A percentile compares a stretch with the other conserved stretches of the same genome.
Evolutionary conservation across 2,888 invertebrate species (phyloP).

Genomic region (Cryptocheilus praepositus): DNA sequence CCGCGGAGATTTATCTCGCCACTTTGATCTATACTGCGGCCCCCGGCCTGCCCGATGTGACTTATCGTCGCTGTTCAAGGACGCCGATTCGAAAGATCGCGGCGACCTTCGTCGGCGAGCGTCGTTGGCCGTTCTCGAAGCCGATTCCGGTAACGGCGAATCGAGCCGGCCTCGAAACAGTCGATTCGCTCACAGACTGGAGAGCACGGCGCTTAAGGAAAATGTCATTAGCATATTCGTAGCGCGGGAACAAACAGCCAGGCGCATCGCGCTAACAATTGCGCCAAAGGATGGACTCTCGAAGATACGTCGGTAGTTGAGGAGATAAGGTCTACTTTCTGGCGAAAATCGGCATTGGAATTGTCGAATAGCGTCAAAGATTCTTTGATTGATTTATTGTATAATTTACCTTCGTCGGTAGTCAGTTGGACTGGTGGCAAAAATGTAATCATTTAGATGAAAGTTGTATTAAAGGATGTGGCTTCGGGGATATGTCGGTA

Average conservation of each 20-base stretch:
- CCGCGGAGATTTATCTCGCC: slow-evolving; percentile 5
- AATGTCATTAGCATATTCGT: slow-evolving; percentile 29
- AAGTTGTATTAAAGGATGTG: no score
- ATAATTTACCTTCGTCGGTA: no score
- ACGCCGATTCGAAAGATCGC: slow-evolving; percentile 43
- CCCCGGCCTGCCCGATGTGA: neutral
- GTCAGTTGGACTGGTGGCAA: no score
- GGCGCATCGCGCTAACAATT: slow-evolving; percentile 12
- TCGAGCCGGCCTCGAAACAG: slow-evolving; percentile 63
- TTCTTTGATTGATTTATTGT: no score
- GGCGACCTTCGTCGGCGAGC: slow-evolving; percentile 58
- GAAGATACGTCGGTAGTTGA: no score
- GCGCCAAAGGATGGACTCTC: slow-evolving; percentile 7
- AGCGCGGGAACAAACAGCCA: neutral
- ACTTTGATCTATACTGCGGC: neutral
- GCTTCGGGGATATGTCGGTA: no score
- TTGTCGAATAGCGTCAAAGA: no score
- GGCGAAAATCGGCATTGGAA: no score
- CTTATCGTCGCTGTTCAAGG: slow-evolving; percentile 41
- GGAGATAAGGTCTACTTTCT: no score
- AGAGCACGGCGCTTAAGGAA: slow-evolving; percentile 41
- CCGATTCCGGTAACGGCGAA: slow-evolving; percentile 69
- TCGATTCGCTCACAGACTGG: slow-evolving; percentile 29
- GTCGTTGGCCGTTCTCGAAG: slow-evolving; percentile 28
- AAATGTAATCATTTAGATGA: no score